Base-by-base conservation (phyloP, 2,888 invertebrate species). In the Andrena haemorrhoa region DNA sequence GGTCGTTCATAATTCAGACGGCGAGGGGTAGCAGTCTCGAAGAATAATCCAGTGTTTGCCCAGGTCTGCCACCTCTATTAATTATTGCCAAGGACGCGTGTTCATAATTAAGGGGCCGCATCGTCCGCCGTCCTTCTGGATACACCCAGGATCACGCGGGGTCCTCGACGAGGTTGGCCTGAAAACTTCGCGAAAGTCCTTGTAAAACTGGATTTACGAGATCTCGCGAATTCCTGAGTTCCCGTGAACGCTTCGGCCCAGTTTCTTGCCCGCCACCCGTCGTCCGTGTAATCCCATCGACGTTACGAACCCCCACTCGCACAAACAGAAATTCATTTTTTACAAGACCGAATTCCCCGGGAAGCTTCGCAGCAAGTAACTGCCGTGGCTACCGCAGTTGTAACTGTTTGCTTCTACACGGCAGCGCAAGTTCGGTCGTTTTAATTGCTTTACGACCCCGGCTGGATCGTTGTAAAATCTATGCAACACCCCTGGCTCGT, bases 31-130 rank as follows among this genome's bases (percentile, higher is more conserved):
- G 58, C 70, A 51, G 75, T 35, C 86, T 53, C 77, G 41, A 70
- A 81, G 83, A 85, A 82, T 80, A 83, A 82, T 85, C 76, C 83
- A 64, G 71, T 86, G 83, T 84, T 89, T 83, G 89, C 76, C 64
- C 74, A 60, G 74, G 83, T 85, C 74, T 84, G 77, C 73, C 77
- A 65, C 73, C 64, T 82, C 86, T 85, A 91, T 91, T 91, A 92
- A 92, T 91, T 90, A 92, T 90, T 86, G 85, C 86, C 73, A 61
- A 80, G 63, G 88, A 89, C 87, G 78, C 76, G 79, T 85, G 84
- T 87, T 89, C 86, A 89, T 91, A 91, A 91, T 91, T 90, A 90
- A 90, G 89, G 82, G 61, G 56, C 49, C 65, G 65, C 56, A 77
- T 66, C 78, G 84, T 56, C 20, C 31, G 33, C 7, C 47, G 63